phyloP scores from a whole-genome alignment of 2,888 invertebrate genomes.

The Drosophila imparisetae region DNA sequence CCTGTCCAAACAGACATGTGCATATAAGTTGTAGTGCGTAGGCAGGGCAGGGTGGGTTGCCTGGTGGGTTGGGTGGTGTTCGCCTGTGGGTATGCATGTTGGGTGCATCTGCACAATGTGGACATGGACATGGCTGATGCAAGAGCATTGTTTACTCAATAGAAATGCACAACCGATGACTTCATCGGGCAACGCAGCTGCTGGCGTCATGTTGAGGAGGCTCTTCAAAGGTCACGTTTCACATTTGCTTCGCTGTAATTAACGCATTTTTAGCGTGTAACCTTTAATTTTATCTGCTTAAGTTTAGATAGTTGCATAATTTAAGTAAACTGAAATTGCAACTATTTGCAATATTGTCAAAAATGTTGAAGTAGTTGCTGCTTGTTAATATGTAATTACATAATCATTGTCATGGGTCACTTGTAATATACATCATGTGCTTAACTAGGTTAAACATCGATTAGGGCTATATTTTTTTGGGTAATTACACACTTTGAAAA shows the following conservation, averaged over 20 bases:
- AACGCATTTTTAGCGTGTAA: constrained; percentile 4
- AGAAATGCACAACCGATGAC: constrained; percentile 56
- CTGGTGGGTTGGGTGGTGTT: not conserved
- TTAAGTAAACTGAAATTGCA: not conserved
- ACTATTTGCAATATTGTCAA: not conserved
- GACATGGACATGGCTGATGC: constrained; percentile 30
- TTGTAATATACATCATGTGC: too few relatives aligned
- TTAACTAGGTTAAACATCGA: not conserved
- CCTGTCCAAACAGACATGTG: constrained; percentile 19
- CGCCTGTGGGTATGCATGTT: not conserved
- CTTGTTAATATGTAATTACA: not conserved
- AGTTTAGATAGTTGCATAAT: not conserved
- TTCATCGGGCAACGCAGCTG: constrained; percentile 43
- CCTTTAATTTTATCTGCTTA: constrained; percentile 8
- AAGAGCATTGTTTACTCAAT: constrained; percentile 19
- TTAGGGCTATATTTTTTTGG: not conserved
- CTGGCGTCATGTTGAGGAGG: constrained; percentile 41
- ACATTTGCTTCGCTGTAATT: constrained; percentile 21
- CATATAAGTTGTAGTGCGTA: constrained; percentile 6
- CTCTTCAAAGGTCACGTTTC: constrained; percentile 41
- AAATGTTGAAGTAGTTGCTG: not conserved
- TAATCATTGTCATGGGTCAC: not conserved
- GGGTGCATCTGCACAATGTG: constrained; percentile 24
- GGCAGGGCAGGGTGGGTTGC: too few relatives aligned
- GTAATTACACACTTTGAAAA: not conserved